Evolutionary conservation across 2,113 vertebrate species (phyloP).

Genomic region (Crotalus horridus): DNA sequence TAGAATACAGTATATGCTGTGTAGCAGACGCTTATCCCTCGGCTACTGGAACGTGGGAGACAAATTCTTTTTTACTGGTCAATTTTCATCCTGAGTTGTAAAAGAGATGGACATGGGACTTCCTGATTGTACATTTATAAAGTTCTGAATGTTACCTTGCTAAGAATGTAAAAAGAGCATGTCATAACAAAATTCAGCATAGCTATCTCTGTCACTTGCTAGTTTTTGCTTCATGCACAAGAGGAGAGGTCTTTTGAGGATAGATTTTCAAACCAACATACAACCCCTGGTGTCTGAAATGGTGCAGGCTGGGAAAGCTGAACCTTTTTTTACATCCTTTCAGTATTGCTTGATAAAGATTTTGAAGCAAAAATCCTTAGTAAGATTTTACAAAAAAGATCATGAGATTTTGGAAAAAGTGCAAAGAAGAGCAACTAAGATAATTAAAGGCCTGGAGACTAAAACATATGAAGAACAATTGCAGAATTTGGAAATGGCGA

Average conservation of each 20-base stretch:
- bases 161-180: background rate
- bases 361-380: background rate
- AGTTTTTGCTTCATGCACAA: background rate
- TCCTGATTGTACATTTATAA: background rate
- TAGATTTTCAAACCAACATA: background rate
- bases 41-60: background rate
- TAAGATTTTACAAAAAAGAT: background rate
- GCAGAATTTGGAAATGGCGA: background rate
- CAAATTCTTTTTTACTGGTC: background rate
- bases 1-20: background rate
- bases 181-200: background rate
- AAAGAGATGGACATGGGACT: background rate
- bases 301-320: background rate
- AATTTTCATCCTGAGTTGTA: background rate
- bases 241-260: background rate
- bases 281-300: background rate
- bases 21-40: too few species aligned
- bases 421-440: background rate
- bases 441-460: background rate
- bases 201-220: too few species aligned
- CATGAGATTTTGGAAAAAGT: background rate
- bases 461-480: background rate
- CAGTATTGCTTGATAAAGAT: background rate
- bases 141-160: background rate
- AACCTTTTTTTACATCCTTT: background rate